Base-by-base conservation (phyloP, 2,888 invertebrate genomes). In the Halictus quadricinctus region DNA sequence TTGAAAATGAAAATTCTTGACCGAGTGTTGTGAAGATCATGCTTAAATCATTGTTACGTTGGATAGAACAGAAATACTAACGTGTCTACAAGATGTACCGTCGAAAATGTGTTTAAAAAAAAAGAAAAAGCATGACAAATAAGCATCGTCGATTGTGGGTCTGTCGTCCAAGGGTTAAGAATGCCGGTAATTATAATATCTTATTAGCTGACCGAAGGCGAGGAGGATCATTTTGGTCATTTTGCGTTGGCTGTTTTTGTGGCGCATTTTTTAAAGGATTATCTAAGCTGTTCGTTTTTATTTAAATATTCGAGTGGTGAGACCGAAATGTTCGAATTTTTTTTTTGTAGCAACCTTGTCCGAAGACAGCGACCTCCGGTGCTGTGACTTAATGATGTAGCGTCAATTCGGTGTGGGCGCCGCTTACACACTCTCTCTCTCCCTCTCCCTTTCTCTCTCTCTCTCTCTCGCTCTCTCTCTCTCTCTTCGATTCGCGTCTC, bases 361-460 rank as follows among this genome's bases (percentile, higher is more conserved):
- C 66, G 79, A 81, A 86, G 88, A 78, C 89, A 83, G 81, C 87
- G 88, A 89, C 88, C 83, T 84, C 89, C 81, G 81, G 75, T 60
- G 80, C 81, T 78, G 89, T 86, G 83, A 81, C 81, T 89, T 89
- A 90, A 88, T 89, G 84, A 85, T 79, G 73, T 79, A 84, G 80
- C 87, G 83, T 87, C 87, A 90, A 86, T 93, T 92, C 91, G 90
- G 92, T 92, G 93, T 93, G 91, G 93, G 92, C 92, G 90, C 87
- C 83, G 86, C 86, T 91, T 88, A 85, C 86, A 85, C 77, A 66
- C 72, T 80, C 88, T 84, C 58, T 75, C 76, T 79, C 66, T 81
- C 29, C 29, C 60, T 80, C 70, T 79, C 84, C 54, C 46, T 48
- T 84, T 84, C 79, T 46, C 60, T 76, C 76, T 29, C 72, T 41